Base-by-base conservation (phyloP, 2,888 invertebrate genomes). In the Hyalella azteca region DNA sequence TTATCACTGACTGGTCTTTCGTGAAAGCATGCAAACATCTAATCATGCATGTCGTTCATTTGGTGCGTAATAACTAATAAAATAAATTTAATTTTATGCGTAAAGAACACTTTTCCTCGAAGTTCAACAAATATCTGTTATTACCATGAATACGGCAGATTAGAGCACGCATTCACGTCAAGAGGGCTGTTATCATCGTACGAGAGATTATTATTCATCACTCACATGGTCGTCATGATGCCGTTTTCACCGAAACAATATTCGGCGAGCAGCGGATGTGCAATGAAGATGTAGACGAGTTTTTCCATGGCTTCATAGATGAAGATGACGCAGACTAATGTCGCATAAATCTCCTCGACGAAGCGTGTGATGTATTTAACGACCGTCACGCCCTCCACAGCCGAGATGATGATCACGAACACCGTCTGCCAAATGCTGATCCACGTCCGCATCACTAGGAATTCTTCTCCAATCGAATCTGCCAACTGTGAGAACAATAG, bases 311-410 rank as follows among this genome's bases (percentile, higher is more conserved):
- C 94, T 88, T 97, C 97, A 85, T 94, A 93, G 86, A 99, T 97
- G 89, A 98, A 98, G 86, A 99, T 93, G 85, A 97, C 89, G 0
- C 98, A 97, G 86, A 99, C 98, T 80, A 99, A 90, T 22, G 96
- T 94, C 3, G 98, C 96, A 89, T 98, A 98, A 79, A 98, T 96
- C 88, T 99, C 98, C 88, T 98, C 97, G 0, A 97, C 97, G 89
- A 98, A 99, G 80, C 98, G 91, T 1, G 95, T 94, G 85, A 97
- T 94, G 86, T 94, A 91, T 85, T 95, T 94, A 5, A 98, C 95
- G 81, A 97, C 92, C 9, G 96, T 94, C 86, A 96, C 96, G 79
- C 96, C 96, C 88, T 98, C 98, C 78, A 95, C 91, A 36, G 93
- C 94, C 0, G 96, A 95, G 19, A 96, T 93, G 19, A 92, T 88